A percentile compares a stretch with the other conserved stretches of the same genome.
Evolutionary conservation across 1,140 invertebrate species (phyloP).

Genomic region (Zaprionus ornatus): DNA sequence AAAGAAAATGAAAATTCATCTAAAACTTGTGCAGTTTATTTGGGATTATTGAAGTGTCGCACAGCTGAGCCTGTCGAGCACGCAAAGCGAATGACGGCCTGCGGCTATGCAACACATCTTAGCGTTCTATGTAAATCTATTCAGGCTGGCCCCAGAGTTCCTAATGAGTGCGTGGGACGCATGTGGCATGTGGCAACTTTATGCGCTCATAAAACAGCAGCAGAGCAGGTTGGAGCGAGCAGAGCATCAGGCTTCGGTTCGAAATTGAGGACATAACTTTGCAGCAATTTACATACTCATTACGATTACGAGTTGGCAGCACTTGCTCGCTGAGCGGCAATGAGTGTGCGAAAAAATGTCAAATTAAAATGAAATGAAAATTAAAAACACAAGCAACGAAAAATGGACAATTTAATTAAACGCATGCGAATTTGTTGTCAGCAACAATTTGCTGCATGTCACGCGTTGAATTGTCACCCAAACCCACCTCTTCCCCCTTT

Average conservation of each 20-base stretch:
- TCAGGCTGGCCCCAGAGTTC: slow-evolving; percentile 45
- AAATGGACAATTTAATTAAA: slow-evolving; percentile 69
- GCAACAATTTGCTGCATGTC: slow-evolving; percentile 33
- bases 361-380: slow-evolving; percentile 38
- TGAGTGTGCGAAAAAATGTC: slow-evolving; percentile 24
- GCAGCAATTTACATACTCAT: slow-evolving; percentile 77
- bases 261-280: slow-evolving; percentile 73
- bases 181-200: slow-evolving; percentile 67
- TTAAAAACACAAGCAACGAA: slow-evolving; percentile 36
- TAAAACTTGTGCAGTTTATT: slow-evolving; percentile 37
- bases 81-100: background rate
- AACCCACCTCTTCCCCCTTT: slow-evolving; percentile 8
- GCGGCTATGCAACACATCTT: slow-evolving; percentile 36
- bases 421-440: slow-evolving; percentile 35
- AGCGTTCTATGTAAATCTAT: slow-evolving; percentile 57
- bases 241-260: slow-evolving; percentile 27
- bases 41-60: slow-evolving; percentile 12
- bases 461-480: slow-evolving; percentile 39
- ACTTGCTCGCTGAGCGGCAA: slow-evolving; percentile 35
- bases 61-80: slow-evolving; percentile 34
- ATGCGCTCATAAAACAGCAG: slow-evolving; percentile 63
- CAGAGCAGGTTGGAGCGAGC: background rate
- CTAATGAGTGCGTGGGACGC: slow-evolving; percentile 62
- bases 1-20: slow-evolving; percentile 4
- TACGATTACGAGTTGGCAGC: slow-evolving; percentile 49